phyloP scores from a whole-genome alignment of 1,140 invertebrate species.

The Doryteuthis pealeii region DNA sequence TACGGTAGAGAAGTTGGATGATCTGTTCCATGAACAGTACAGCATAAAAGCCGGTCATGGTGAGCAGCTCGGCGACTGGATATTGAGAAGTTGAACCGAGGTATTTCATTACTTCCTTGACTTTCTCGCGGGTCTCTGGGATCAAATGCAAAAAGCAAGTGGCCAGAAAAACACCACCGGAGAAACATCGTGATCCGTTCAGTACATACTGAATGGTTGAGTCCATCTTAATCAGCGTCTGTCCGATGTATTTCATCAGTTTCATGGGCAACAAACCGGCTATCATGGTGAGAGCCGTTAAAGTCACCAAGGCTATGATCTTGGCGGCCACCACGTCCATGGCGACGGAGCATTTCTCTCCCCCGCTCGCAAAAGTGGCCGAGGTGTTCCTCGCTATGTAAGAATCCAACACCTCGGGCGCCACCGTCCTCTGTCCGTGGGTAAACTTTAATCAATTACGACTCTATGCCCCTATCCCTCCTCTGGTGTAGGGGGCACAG shows the following conservation, averaged over 20 bases:
- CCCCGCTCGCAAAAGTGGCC: background rate
- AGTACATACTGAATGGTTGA: slow-evolving; percentile 43
- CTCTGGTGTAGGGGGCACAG: background rate
- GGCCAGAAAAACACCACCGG: slow-evolving; percentile 66
- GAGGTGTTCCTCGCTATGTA: background rate
- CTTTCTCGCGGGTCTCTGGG: slow-evolving; percentile 62
- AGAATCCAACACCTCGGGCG: slow-evolving; percentile 12
- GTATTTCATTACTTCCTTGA: slow-evolving; percentile 49
- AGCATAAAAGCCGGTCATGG: slow-evolving; percentile 65
- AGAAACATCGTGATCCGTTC: slow-evolving; percentile 60
- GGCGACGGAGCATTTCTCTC: slow-evolving; percentile 29
- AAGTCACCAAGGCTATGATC: slow-evolving; percentile 45
- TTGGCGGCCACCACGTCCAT: slow-evolving; percentile 56
- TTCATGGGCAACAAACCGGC: slow-evolving; percentile 45
- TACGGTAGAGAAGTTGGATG: slow-evolving; percentile 46
- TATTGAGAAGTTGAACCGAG: slow-evolving; percentile 57
- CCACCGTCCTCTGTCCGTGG: background rate
- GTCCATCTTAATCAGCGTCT: slow-evolving; percentile 36
- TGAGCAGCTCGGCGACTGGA: slow-evolving; percentile 65
- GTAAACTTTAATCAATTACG: background rate
- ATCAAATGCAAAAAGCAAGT: slow-evolving; percentile 66
- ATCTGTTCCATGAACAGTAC: slow-evolving; percentile 67
- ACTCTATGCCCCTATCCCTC: too few relatives aligned
- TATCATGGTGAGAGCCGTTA: slow-evolving; percentile 45
- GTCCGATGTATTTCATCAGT: slow-evolving; percentile 38